phyloP scores from a whole-genome alignment of 2,113 vertebrate species.

The Zosterops hypoxanthus region DNA sequence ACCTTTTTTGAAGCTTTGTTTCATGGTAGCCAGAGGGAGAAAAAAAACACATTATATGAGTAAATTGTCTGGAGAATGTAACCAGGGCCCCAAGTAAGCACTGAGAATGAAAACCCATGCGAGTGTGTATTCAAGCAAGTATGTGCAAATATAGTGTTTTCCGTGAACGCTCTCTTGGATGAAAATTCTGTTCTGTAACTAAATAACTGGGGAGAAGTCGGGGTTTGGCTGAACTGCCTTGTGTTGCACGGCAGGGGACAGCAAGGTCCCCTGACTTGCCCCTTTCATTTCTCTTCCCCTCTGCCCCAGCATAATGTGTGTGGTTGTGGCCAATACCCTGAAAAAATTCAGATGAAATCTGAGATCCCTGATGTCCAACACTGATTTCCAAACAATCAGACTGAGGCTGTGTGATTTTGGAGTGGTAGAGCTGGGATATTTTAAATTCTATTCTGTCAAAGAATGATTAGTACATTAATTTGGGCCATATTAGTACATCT shows the following conservation, averaged over 20 bases:
- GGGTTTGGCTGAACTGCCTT: background rate
- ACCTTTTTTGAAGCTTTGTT: conserved; percentile 34
- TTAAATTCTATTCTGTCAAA: conserved; percentile 34
- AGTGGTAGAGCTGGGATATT: conserved; percentile 3
- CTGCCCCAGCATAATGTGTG: background rate
- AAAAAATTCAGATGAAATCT: conserved; percentile 5
- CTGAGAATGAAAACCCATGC: conserved; percentile 37
- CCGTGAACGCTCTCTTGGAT: background rate
- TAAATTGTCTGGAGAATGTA: conserved; percentile 68
- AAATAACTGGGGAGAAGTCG: background rate
- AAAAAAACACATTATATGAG: conserved; percentile 53
- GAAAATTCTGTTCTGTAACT: conserved; percentile 25
- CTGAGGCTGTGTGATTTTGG: background rate
- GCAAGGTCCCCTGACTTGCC: background rate
- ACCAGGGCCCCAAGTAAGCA: conserved; percentile 49
- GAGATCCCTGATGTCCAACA: background rate
- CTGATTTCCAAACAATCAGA: background rate
- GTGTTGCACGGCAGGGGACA: background rate
- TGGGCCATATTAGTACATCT: conserved; percentile 50
- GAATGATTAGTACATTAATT: conserved; percentile 59
- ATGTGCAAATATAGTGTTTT: conserved; percentile 22
- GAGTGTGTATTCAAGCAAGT: conserved; percentile 54
- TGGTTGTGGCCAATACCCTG: background rate
- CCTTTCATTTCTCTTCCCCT: background rate
- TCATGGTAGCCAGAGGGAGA: conserved; percentile 35